Conservation (phyloP, 2,113 vertebrate genomes). For the Micromys minutus region DNA sequence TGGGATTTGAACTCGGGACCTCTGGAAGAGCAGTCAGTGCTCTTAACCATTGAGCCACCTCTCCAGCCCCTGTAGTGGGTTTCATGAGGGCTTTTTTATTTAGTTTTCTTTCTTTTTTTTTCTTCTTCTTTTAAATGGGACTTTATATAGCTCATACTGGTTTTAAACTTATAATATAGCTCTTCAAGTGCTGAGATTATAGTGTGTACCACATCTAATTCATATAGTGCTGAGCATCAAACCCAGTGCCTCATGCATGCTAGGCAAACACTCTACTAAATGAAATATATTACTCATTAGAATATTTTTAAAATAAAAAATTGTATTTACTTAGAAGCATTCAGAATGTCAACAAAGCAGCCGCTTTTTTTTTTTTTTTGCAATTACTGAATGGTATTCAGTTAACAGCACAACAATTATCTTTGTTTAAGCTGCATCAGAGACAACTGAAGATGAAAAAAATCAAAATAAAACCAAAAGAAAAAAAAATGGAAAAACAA, state of each 20-base stretch:
- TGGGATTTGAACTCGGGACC: too few relatives aligned
- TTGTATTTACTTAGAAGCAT: conserved; percentile 95
- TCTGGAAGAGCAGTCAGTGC: too few relatives aligned
- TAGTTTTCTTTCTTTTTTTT: too few relatives aligned
- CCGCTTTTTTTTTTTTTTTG: conserved; percentile 69
- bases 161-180: background rate
- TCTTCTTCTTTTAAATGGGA: background rate
- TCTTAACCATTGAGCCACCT: too few relatives aligned
- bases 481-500: too few relatives aligned
- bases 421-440: too few relatives aligned
- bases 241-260: background rate
- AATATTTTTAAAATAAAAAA: background rate
- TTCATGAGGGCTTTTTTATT: background rate
- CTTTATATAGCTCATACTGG: background rate
- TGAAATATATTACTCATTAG: background rate
- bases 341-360: conserved; percentile 98
- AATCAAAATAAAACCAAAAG: too few relatives aligned
- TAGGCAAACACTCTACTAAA: background rate
- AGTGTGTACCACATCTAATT: background rate
- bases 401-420: too few relatives aligned
- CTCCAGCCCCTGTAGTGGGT: too few relatives aligned
- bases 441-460: too few relatives aligned
- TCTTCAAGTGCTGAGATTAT: background rate
- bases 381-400: too few relatives aligned
- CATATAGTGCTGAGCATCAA: background rate